Evolutionary conservation across 2,888 invertebrate genomes (phyloP), one percentile per base, ranked within the genome.

Genomic region (Amphipoea oculea): DNA sequence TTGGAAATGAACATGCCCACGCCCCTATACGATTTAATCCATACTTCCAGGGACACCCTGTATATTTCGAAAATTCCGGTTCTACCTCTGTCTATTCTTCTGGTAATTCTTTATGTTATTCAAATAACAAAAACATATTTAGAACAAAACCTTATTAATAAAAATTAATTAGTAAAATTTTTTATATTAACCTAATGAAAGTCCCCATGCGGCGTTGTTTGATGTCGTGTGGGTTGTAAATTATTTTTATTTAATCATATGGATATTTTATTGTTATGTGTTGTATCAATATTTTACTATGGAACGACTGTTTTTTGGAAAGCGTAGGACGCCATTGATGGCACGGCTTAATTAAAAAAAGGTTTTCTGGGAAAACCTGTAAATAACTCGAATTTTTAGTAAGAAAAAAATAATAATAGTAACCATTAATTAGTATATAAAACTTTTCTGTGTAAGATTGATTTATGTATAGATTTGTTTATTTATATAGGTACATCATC

Each of bases 201-300:
- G 57, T 76, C 77, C 69, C 69, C 77, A 77, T 9, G 78, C 81
- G 69, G 78, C 65, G 11, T n/a, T 42, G 14, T 83, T 66, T 81
- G 83, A 83, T 77, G 65, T 77, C 51, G 69, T 77, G 77, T 81
- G 57, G 81, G 69, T 40, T 36, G 12, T 23, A 42, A 66, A 83
- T 70, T n/a, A 42, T 66, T 76, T 82, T 3, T 65, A 57, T 48
- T 11, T 48, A 42, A 69, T 82, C 76, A 82, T 45, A 36, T 57
- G 4, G 7, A 48, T 57, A 57, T 54, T 62, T 82, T 36, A 23
- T 75, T 73, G 48, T 68, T 76, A 1, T 23, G 23, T 57, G 57
- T 57, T 57, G 11, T 48, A 57, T 68, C 4, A 69, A 76, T 60
- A 74, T 75, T 82, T 54, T 67, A 74, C 3, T 36, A 40, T 42